Evolutionary conservation across 1,140 invertebrate species (phyloP), one percentile per base, ranked within the genome.

Genomic region (Pteromalus puparum): DNA sequence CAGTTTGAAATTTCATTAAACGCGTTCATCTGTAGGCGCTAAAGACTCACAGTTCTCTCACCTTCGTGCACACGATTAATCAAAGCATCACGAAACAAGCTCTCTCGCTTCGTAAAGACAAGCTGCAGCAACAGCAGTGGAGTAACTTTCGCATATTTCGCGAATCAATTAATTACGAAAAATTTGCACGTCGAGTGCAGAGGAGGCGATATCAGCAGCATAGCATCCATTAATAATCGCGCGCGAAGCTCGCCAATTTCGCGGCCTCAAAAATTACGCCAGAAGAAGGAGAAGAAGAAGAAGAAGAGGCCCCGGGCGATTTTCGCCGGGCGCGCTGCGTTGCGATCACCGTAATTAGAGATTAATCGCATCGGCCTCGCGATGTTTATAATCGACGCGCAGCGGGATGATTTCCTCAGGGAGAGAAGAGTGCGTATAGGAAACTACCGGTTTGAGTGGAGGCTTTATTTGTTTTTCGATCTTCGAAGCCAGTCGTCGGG

Each of bases 321-420:
- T 53, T 75, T 38, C 48, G 74, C 81, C 73, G 26, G n/a, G 34
- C 68, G 77, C 15, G 26, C 34, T 30, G 9, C 15, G 26, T n/a
- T 30, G 9, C 75, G 73, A 83, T 77, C 82, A 67, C 82, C 65
- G 65, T 83, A 83, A 83, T 83, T 83, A 83, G 65, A 77, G 82
- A 83, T 83, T 77, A 77, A 83, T 83, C 82, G 72, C 28, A 18
- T 5, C 75, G 46, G n/a, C 15, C 15, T 26, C 26, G 15, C 48
- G 75, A 61, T 65, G 24, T 80, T 38, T 80, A 53, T 80, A 68
- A 38, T 61, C 75, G 75, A 75, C 24, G 42, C 74, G 75, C 26
- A 70, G 67, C 24, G 67, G 65, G 67, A 70, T 61, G 18, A n/a
- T 61, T 61, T 61, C 53, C 53, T 61, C 48, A 2, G 46, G 74